These are phyloP conservation scores for Noctua comes DNA, from an alignment of 2,888 invertebrate species.

Conservation along the genomic window DNA sequence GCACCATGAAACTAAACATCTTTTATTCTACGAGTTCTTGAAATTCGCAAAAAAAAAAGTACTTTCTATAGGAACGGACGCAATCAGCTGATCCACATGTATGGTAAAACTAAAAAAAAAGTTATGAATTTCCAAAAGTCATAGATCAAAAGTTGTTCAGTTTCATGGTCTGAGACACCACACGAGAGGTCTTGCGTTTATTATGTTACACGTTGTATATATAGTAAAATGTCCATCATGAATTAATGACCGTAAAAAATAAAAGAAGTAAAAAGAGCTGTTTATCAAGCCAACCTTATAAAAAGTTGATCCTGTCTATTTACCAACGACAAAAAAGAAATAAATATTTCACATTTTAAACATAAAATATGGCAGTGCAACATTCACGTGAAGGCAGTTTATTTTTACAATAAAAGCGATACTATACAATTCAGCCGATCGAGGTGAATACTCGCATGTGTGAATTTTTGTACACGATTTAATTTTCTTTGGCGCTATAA, in stretches of 20 bases:
- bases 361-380: neutral
- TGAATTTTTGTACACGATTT: constrained; percentile 17
- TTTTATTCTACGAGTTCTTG: too few relatives aligned
- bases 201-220: too few relatives aligned
- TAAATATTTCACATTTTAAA: neutral
- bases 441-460: neutral
- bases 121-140: too few relatives aligned
- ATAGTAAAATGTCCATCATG: neutral
- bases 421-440: neutral
- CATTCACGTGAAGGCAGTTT: constrained; percentile 7
- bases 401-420: constrained; percentile 23
- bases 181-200: too few relatives aligned
- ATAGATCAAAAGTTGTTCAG: too few relatives aligned
- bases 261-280: neutral
- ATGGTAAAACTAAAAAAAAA: too few relatives aligned
- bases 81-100: too few relatives aligned
- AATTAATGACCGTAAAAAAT: neutral
- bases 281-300: neutral
- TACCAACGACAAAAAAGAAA: neutral
- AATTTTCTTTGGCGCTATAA: constrained; percentile 31
- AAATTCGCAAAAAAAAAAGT: too few relatives aligned
- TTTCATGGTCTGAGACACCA: too few relatives aligned
- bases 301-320: neutral
- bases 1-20: too few relatives aligned
- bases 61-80: too few relatives aligned